These are phyloP conservation scores for Rhyacophila evoluta DNA, from an alignment of 2,888 invertebrate species.

Conservation along the genomic window DNA sequence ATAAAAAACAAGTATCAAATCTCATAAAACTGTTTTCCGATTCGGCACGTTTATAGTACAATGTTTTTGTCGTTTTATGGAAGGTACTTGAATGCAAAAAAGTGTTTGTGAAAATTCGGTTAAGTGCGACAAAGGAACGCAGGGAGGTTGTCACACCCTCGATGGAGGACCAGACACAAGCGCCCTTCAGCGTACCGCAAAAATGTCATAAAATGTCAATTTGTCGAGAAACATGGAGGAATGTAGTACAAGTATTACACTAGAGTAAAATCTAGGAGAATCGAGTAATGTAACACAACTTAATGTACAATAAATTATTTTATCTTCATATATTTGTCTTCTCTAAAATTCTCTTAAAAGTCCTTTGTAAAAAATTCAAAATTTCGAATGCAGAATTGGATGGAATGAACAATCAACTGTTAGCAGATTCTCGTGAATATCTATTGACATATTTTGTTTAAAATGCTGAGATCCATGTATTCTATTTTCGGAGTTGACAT, in stretches of 20 bases:
- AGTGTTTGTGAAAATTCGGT: background rate
- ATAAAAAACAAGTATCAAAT: too few species aligned
- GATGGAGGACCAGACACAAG: background rate
- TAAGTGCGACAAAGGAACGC: background rate
- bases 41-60: background rate
- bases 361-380: too few species aligned
- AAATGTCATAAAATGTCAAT: slow-evolving; percentile 15
- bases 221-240: background rate
- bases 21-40: background rate
- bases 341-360: too few species aligned
- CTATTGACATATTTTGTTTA: too few species aligned
- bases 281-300: background rate
- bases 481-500: too few species aligned
- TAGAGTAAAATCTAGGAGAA: background rate
- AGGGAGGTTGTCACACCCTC: background rate
- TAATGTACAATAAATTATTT: too few species aligned
- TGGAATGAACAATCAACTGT: too few species aligned
- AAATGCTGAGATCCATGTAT: too few species aligned
- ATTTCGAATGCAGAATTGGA: too few species aligned
- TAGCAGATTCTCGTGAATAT: too few species aligned
- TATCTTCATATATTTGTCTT: too few species aligned
- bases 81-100: background rate
- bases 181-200: background rate
- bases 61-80: background rate
- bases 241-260: background rate